A percentile compares a stretch with the other conserved stretches of the same genome.
phyloP scores from a whole-genome alignment of 2,797 vertebrate genomes.

The Nasua narica region DNA sequence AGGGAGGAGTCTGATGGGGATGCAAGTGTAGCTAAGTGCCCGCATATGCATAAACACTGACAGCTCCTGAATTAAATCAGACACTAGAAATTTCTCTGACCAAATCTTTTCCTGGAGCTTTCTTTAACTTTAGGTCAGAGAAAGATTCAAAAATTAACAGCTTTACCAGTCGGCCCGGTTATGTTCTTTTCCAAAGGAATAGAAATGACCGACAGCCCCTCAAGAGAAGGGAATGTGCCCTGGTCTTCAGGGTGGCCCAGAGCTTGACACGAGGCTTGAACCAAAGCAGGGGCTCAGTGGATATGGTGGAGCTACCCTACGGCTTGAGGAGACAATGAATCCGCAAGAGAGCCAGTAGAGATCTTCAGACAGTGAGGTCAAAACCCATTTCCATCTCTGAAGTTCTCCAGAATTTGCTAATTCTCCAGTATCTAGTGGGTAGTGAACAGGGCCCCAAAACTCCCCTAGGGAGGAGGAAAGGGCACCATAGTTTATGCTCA shows the following conservation, averaged over 20 bases:
- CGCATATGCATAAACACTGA: conserved; percentile 12
- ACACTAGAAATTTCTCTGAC: not conserved
- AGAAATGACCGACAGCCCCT: not conserved
- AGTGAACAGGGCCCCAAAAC: not conserved
- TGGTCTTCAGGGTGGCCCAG: not conserved
- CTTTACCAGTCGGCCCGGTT: not conserved
- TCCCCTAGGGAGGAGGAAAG: not conserved
- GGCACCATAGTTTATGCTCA: not conserved
- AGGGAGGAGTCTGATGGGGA: conserved; percentile 50
- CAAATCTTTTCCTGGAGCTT: not conserved
- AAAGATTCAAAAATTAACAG: not conserved
- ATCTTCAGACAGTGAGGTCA: not conserved
- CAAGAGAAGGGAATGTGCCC: not conserved
- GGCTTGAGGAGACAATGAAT: not conserved
- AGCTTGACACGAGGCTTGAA: not conserved
- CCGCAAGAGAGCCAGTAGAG: not conserved
- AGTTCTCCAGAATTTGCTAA: not conserved
- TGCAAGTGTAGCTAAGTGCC: conserved; percentile 16
- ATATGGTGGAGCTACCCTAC: not conserved
- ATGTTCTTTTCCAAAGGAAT: not conserved
- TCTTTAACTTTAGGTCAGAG: not conserved
- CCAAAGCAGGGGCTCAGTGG: not conserved
- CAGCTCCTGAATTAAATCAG: not conserved
- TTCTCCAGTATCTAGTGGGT: not conserved
- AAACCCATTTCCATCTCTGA: not conserved